Conservation (phyloP, 1,140 invertebrate species). For the Lethocerus indicus region DNA sequence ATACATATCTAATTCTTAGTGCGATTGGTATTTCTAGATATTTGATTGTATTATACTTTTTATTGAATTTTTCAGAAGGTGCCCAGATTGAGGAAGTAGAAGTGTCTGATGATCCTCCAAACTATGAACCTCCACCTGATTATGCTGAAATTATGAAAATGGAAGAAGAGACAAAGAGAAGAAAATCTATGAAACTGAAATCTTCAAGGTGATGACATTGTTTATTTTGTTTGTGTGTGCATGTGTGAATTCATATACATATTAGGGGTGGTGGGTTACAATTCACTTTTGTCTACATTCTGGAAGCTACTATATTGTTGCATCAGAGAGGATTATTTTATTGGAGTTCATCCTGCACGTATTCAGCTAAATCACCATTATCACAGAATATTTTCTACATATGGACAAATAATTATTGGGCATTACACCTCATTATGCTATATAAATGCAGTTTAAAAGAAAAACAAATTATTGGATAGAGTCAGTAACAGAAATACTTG, state of each 20-base stretch:
- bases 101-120: slow-evolving; percentile 41
- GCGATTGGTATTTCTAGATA: not conserved
- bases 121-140: slow-evolving; percentile 49
- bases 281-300: not conserved
- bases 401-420: no score
- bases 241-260: not conserved
- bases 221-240: not conserved
- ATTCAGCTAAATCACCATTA: no score
- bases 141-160: slow-evolving; percentile 47
- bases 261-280: not conserved
- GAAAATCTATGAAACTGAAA: not conserved
- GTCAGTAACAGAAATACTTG: no score
- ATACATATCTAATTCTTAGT: not conserved
- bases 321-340: no score
- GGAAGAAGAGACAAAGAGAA: slow-evolving; percentile 8
- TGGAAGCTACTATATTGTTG: no score
- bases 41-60: slow-evolving; percentile 13
- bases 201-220: slow-evolving; percentile 9
- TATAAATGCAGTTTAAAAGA: no score
- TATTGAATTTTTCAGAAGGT: slow-evolving; percentile 26
- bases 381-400: no score
- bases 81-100: slow-evolving; percentile 31
- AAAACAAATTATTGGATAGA: no score
- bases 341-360: no score
- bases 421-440: no score